Conservation (phyloP, 2,797 vertebrate genomes). For the Echeneis naucrates region DNA sequence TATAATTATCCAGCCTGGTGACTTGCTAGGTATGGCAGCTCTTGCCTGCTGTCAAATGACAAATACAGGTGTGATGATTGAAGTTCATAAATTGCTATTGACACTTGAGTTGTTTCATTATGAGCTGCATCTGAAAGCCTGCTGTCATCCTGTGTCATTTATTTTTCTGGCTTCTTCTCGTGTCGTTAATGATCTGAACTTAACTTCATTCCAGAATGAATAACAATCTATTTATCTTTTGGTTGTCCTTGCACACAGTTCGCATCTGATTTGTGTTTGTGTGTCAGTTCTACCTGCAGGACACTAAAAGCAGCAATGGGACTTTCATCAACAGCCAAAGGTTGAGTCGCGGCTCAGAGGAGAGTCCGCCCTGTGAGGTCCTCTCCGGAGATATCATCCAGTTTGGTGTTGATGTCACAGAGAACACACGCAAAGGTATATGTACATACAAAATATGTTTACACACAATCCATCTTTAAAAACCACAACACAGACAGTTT, state of each 20-base stretch:
- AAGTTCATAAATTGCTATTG: background rate
- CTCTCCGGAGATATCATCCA: slow-evolving; percentile 99
- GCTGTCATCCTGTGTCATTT: background rate
- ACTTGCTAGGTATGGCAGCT: background rate
- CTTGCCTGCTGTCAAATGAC: background rate
- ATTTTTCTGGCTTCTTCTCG: too few relatives aligned
- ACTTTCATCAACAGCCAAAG: slow-evolving; percentile 99
- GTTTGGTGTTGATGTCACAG: slow-evolving; percentile 98
- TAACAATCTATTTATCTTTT: background rate
- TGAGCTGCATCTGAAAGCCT: background rate
- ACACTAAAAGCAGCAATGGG: slow-evolving; percentile 99
- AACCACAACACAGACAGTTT: background rate
- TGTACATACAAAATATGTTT: background rate
- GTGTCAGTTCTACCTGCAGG: slow-evolving; percentile 98
- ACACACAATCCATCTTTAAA: background rate
- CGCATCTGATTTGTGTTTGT: slow-evolving; percentile 36
- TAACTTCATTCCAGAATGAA: too few relatives aligned
- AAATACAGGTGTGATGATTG: background rate
- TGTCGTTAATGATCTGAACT: too few relatives aligned
- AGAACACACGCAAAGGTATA: slow-evolving; percentile 99
- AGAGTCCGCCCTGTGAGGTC: slow-evolving; percentile 98
- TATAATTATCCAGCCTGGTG: background rate
- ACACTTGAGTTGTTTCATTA: background rate
- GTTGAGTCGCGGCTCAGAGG: slow-evolving; percentile 97
- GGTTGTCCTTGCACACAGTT: background rate